These are phyloP conservation scores for Poeciliopsis retropinna DNA, from an alignment of 2,113 vertebrate genomes.

Conservation along the genomic window DNA sequence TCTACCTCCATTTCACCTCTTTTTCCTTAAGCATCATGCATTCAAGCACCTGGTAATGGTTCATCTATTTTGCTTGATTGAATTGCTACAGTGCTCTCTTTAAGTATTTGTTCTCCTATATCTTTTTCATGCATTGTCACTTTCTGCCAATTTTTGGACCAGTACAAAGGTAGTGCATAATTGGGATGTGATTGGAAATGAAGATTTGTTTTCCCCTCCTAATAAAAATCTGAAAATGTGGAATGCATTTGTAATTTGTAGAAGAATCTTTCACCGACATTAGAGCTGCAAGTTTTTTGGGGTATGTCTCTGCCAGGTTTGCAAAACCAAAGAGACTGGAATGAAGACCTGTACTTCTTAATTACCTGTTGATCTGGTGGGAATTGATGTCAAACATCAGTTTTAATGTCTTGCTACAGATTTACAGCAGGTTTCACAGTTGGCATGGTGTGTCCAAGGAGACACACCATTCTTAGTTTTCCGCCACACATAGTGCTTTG, in stretches of 20 bases:
- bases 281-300: neutral
- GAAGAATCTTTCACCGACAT: neutral
- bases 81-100: neutral
- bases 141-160: neutral
- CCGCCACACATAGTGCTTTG: too few species aligned
- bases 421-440: neutral
- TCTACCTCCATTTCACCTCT: slow-evolving; percentile 4
- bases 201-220: neutral
- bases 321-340: too few species aligned
- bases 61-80: neutral
- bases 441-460: too few species aligned
- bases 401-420: neutral
- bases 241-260: neutral
- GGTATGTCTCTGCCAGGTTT: neutral
- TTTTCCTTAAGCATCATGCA: neutral
- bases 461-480: too few species aligned
- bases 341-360: neutral
- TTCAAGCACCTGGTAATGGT: neutral
- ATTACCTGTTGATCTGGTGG: neutral
- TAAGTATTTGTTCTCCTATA: neutral
- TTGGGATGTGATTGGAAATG: neutral
- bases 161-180: neutral
- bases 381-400: neutral
- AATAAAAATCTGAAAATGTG: neutral
- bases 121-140: neutral